Evolutionary conservation across 2,113 vertebrate species (phyloP).

Genomic region (Laterallus jamaicensis): DNA sequence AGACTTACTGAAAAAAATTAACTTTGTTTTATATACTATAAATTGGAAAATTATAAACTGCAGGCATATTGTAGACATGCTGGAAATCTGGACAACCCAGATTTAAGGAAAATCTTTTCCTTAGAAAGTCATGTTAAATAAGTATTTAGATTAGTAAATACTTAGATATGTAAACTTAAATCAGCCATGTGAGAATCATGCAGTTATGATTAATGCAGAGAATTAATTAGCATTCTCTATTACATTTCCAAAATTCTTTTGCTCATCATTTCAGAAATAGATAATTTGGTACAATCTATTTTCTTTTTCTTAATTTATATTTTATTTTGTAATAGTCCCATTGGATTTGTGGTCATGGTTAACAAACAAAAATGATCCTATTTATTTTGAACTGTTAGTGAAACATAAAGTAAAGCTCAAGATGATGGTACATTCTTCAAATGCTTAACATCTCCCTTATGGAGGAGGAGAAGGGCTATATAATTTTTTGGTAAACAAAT

Average conservation of each 20-base stretch:
- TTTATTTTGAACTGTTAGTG: not conserved
- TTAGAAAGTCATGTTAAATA: not conserved
- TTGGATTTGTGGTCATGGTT: not conserved
- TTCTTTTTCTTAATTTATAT: not conserved
- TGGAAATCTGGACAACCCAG: not conserved
- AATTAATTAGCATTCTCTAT: not conserved
- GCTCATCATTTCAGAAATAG: not conserved
- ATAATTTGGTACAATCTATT: not conserved
- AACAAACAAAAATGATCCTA: not conserved
- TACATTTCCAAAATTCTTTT: not conserved
- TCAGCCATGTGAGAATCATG: not conserved
- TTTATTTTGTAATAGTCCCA: not conserved
- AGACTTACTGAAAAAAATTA: not conserved
- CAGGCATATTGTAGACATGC: not conserved
- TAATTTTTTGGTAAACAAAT: not conserved
- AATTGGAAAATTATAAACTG: not conserved
- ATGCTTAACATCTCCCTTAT: not conserved
- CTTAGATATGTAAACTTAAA: not conserved
- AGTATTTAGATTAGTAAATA: not conserved
- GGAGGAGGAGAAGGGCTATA: not conserved
- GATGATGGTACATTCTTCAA: not conserved
- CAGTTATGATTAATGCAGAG: not conserved
- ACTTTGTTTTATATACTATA: not conserved
- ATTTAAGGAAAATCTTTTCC: not conserved
- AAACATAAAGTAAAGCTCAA: not conserved